Conservation (phyloP, 2,888 invertebrate genomes). For the Pyrocoelia pectoralis region DNA sequence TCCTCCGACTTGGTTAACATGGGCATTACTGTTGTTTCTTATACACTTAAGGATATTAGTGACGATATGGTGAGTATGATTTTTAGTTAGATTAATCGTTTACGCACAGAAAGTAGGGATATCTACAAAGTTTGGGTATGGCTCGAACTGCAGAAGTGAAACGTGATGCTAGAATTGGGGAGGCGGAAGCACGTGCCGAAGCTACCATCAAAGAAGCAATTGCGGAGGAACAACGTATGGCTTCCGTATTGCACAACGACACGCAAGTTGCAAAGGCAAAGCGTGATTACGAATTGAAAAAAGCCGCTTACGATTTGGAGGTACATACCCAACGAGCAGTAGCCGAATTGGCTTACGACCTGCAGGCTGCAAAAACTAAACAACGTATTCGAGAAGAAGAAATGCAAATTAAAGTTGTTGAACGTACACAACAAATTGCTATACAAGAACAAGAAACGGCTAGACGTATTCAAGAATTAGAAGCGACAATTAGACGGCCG, state of each 20-base stretch:
- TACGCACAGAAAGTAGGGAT: slow-evolving; percentile 76
- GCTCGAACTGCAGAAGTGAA: slow-evolving; percentile 95
- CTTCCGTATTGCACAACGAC: slow-evolving; percentile 91
- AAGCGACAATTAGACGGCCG: slow-evolving; percentile 91
- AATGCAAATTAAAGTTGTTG: slow-evolving; percentile 94
- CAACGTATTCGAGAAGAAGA: slow-evolving; percentile 92
- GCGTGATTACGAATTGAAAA: slow-evolving; percentile 95
- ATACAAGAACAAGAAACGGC: slow-evolving; percentile 97
- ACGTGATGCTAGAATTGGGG: slow-evolving; percentile 95
- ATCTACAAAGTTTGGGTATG: slow-evolving; percentile 93
- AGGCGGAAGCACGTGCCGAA: slow-evolving; percentile 94
- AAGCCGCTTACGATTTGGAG: slow-evolving; percentile 96
- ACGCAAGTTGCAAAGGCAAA: slow-evolving; percentile 97
- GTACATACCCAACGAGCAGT: slow-evolving; percentile 94
- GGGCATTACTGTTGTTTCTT: slow-evolving; percentile 95
- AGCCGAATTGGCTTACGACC: slow-evolving; percentile 91
- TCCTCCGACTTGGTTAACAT: slow-evolving; percentile 95
- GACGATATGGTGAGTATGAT: slow-evolving; percentile 87
- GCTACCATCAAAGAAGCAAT: slow-evolving; percentile 93
- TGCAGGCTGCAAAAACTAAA: slow-evolving; percentile 95
- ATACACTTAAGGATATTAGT: slow-evolving; percentile 91
- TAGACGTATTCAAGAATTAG: slow-evolving; percentile 89
- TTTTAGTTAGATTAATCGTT: no score
- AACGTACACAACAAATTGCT: slow-evolving; percentile 90
- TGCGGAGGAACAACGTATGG: slow-evolving; percentile 97